Conservation (phyloP, 2,113 vertebrate genomes). For the Rhipidura dahli region DNA sequence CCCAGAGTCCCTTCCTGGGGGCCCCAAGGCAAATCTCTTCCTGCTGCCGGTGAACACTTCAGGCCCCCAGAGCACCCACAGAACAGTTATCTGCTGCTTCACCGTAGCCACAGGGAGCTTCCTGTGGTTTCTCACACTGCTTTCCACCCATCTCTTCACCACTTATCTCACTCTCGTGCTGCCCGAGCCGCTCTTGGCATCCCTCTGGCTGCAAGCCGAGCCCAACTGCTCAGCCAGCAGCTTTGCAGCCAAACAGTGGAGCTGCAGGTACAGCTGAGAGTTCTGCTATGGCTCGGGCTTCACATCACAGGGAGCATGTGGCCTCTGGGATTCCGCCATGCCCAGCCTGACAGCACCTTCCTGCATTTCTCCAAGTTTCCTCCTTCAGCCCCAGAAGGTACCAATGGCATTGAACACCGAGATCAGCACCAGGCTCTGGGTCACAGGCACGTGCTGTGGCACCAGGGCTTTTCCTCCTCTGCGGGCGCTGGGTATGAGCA, state of each 20-base stretch:
- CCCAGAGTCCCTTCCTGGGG: background rate
- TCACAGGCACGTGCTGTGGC: background rate
- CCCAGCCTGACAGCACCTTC: background rate
- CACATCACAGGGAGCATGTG: fast-evolving
- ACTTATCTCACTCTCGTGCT: background rate
- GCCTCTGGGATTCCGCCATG: background rate
- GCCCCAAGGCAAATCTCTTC: background rate
- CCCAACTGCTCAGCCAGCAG: fast-evolving
- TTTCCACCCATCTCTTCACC: background rate
- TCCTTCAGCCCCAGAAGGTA: background rate
- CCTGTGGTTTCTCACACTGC: fast-evolving
- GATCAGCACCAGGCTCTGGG: too few relatives aligned
- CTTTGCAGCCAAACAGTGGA: background rate
- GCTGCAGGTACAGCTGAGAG: fast-evolving
- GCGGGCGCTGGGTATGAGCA: background rate
- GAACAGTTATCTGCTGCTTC: background rate
- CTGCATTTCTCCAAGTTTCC: fast-evolving
- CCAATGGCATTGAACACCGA: background rate
- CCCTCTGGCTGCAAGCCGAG: background rate
- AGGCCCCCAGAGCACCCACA: background rate
- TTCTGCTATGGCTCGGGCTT: fast-evolving
- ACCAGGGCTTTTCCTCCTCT: background rate
- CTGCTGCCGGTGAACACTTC: background rate
- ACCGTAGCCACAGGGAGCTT: background rate
- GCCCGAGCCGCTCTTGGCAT: background rate